Base-by-base conservation (phyloP, 1,140 invertebrate genomes). In the Leptoteleia sp. region DNA sequence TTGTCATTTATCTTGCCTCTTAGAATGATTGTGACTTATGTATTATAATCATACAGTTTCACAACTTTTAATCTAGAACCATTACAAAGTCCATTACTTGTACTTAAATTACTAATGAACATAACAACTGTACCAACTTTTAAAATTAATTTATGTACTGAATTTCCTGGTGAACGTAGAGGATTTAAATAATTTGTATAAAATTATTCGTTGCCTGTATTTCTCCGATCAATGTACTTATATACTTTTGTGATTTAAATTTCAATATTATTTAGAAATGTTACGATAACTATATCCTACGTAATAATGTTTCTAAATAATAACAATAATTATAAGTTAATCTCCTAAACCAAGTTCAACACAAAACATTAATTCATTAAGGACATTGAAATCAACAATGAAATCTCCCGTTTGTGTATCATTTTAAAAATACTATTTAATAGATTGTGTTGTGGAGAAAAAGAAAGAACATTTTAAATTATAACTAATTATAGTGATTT, bases 131-230 rank as follows among this genome's bases (percentile, higher is more conserved):
- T 47, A 19, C 17, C 17, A 62, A 62, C 68, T 72, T 62, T 62
- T 71, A 43, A 71, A 71, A 72, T 72, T 62, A 52, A 72, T 72
- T 72, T 72, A 72, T 72, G 68, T 31, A 72, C 57, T 29, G 47
- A 54, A 59, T 50, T 59, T 59, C 16, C 54, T 9, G 22, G n/a
- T 4, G 11, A 71, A 27, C 54, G 15, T 33, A 59, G 37, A 27
- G 22, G 29, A 61, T 48, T 71, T 35, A 27, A 50, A 61, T 37
- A 8, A 35, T 43, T 37, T 6, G 11, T 33, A 45, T 57, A 37
- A 52, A 47, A 38, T 37, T 29, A 43, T 47, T 33, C 12, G 31
- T 13, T 35, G 33, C 16, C 19, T 35, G 1, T 8, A 11, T 61
- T 12, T 15, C 9, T 50, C 40, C 50, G n/a, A 38, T 48, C 27